Conservation (phyloP, 2,113 vertebrate species). For the Puma concolor region DNA sequence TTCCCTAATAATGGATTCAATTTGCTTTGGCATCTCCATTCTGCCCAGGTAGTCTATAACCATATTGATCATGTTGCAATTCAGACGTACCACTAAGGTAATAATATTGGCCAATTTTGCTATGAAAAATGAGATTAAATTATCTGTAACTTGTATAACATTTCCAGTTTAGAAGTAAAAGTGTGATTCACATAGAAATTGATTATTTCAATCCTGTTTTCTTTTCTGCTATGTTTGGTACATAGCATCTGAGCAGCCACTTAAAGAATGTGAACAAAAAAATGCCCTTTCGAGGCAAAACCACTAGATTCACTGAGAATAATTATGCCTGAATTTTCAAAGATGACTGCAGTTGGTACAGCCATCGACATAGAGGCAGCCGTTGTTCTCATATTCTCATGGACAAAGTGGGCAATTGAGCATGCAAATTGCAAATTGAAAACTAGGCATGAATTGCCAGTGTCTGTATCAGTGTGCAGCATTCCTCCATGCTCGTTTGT, state of each 20-base stretch:
- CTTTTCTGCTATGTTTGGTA: constrained; percentile 27
- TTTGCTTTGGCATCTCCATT: background rate
- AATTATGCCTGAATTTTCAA: constrained; percentile 35
- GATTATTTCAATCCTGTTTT: constrained; percentile 34
- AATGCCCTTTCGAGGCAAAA: constrained; percentile 45
- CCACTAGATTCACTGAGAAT: constrained; percentile 42
- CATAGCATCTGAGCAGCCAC: constrained; percentile 48
- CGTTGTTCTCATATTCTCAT: constrained; percentile 56
- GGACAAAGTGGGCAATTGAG: constrained; percentile 61
- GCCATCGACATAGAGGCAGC: constrained; percentile 1
- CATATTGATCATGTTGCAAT: background rate
- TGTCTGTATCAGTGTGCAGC: background rate
- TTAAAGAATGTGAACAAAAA: constrained; percentile 57
- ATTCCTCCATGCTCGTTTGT: background rate
- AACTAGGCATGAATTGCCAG: constrained; percentile 35
- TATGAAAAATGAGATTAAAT: constrained; percentile 61
- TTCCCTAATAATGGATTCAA: background rate
- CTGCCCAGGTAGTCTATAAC: background rate
- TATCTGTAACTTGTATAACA: constrained; percentile 46
- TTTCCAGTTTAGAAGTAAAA: constrained; percentile 58
- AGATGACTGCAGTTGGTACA: constrained; percentile 50
- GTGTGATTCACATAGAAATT: constrained; percentile 8
- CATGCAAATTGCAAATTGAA: constrained; percentile 54
- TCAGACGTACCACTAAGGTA: constrained; percentile 22
- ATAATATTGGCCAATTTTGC: constrained; percentile 9